Conservation (phyloP, 2,888 invertebrate genomes). For the Stenoptilia bipunctidactyla region DNA sequence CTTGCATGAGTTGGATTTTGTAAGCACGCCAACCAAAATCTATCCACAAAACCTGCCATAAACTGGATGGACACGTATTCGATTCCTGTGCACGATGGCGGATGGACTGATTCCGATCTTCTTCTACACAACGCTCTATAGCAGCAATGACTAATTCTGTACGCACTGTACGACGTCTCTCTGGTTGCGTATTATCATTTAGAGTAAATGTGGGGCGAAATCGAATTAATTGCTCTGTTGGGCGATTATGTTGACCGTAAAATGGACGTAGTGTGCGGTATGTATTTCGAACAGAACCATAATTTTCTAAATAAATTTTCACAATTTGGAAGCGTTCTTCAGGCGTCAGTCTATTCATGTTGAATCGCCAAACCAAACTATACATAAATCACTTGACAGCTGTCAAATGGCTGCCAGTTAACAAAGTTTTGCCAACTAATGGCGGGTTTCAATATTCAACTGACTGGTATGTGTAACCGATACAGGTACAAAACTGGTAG, state of each 20-base stretch:
- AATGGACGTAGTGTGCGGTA: constrained; percentile 5
- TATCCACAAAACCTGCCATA: constrained; percentile 15
- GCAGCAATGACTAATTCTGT: constrained; percentile 16
- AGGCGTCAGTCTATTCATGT: too few relatives aligned
- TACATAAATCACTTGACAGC: too few relatives aligned
- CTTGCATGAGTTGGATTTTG: constrained; percentile 13
- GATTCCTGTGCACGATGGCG: constrained; percentile 21
- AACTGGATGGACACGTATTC: constrained; percentile 18
- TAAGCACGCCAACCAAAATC: constrained; percentile 20
- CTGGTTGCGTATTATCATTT: constrained; percentile 14
- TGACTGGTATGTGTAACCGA: too few relatives aligned
- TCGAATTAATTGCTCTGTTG: constrained; percentile 20
- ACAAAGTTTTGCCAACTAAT: too few relatives aligned
- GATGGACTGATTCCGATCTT: constrained; percentile 19
- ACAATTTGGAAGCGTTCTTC: too few relatives aligned
- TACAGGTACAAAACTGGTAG: too few relatives aligned
- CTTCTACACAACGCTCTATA: constrained; percentile 15
- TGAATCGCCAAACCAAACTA: too few relatives aligned
- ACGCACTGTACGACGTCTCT: constrained; percentile 13
- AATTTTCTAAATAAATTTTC: too few relatives aligned
- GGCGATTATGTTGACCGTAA: constrained; percentile 20
- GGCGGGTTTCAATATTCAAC: too few relatives aligned
- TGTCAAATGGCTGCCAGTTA: too few relatives aligned
- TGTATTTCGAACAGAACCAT: neutral
- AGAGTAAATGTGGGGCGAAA: constrained; percentile 20